Evolutionary conservation across 2,888 invertebrate species (phyloP).

Genomic region (Drosophila pegasa): DNA sequence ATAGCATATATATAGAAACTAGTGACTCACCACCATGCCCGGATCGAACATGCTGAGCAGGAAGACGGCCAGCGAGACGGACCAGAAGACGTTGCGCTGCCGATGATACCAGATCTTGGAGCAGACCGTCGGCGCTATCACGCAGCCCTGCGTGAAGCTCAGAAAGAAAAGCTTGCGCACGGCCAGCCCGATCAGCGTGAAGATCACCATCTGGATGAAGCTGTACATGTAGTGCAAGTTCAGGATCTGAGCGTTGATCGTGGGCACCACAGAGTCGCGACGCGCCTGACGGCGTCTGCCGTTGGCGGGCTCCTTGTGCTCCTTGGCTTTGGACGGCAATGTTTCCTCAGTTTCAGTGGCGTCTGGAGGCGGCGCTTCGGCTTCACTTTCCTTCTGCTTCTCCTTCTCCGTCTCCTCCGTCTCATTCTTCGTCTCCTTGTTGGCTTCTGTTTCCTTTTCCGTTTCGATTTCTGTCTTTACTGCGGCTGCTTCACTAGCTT

Average conservation of each 20-base stretch:
- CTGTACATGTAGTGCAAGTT: conserved; percentile 87
- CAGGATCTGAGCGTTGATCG: conserved; percentile 57
- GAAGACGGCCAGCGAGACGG: conserved; percentile 85
- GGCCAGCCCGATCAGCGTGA: conserved; percentile 83
- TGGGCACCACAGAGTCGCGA: conserved; percentile 54
- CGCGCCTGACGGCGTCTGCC: conserved; percentile 31
- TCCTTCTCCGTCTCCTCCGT: conserved; percentile 1
- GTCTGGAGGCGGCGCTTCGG: conserved; percentile 3
- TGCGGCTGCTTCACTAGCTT: background rate
- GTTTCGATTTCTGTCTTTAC: conserved; percentile 1
- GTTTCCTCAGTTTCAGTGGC: conserved; percentile 33
- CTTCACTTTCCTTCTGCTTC: background rate
- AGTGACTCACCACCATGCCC: conserved; percentile 77
- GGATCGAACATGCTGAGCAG: conserved; percentile 85
- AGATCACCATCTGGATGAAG: conserved; percentile 89
- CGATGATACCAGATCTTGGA: conserved; percentile 87
- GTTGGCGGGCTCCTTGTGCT: conserved; percentile 34
- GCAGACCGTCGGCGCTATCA: conserved; percentile 89
- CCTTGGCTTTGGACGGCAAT: conserved; percentile 47
- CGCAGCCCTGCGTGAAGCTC: conserved; percentile 84
- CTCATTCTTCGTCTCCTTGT: background rate
- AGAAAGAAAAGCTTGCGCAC: conserved; percentile 84
- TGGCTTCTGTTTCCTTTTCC: background rate
- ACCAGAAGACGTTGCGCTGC: conserved; percentile 84
- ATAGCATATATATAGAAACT: too few relatives aligned